Conservation (phyloP, 2,113 vertebrate species). For the Pyrgilauda ruficollis region DNA sequence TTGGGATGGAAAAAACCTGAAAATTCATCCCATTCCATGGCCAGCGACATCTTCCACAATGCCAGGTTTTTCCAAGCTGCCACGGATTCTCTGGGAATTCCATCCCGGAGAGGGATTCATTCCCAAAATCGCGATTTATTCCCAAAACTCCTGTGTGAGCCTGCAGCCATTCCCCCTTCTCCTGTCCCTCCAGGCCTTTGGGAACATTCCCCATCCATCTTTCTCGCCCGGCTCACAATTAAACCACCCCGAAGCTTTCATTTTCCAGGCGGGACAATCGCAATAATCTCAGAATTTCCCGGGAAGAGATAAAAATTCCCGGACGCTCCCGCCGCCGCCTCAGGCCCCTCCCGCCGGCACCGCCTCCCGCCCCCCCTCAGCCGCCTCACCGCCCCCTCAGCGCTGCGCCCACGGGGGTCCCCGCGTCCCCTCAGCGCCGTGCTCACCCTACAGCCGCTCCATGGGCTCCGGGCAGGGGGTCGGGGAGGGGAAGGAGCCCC, state of each 20-base stretch:
- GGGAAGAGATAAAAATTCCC: rapidly evolving
- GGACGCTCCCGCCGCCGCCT: neutral
- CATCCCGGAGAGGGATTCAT: neutral
- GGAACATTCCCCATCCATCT: rapidly evolving
- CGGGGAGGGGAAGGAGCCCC: neutral
- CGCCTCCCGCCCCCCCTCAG: neutral
- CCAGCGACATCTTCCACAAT: neutral
- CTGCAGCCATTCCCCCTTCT: neutral
- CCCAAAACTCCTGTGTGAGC: rapidly evolving
- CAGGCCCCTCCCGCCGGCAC: neutral
- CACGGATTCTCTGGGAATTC: neutral
- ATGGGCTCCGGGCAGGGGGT: neutral
- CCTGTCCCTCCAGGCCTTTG: neutral
- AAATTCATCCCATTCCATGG: rapidly evolving
- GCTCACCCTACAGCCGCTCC: conserved; percentile 34
- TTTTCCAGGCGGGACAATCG: neutral
- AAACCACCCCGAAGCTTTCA: rapidly evolving
- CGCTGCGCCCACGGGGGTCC: too few species aligned
- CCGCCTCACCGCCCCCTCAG: neutral
- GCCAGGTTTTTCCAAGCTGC: rapidly evolving
- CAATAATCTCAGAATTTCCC: neutral
- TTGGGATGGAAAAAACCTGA: rapidly evolving
- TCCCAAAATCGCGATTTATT: neutral
- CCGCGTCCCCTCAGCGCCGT: neutral
- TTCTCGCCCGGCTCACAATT: rapidly evolving